phyloP scores from a whole-genome alignment of 2,888 invertebrate species.

The Melanostoma scalare region DNA sequence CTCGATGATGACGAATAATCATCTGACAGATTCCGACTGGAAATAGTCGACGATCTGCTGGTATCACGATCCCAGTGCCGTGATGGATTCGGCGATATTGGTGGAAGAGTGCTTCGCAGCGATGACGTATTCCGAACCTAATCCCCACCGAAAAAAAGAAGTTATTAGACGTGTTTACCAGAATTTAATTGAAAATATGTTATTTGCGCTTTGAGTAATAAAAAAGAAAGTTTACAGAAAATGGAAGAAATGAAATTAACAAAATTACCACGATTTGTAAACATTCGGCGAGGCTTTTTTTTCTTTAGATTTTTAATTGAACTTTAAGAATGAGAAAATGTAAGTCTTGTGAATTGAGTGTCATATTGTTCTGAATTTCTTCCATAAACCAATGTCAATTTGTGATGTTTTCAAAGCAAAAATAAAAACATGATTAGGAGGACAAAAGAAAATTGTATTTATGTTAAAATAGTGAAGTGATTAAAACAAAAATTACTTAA shows the following conservation, averaged over 20 bases:
- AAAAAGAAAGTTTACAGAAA: slow-evolving; percentile 24
- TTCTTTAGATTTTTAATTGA: background rate
- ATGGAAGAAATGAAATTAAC: slow-evolving; percentile 29
- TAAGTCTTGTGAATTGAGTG: slow-evolving; percentile 13
- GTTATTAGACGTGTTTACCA: background rate
- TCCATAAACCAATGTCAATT: slow-evolving; percentile 12
- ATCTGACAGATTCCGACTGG: slow-evolving; percentile 74
- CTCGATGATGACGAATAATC: slow-evolving; percentile 75
- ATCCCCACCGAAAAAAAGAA: slow-evolving; percentile 22
- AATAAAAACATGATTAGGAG: background rate
- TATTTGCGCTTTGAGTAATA: slow-evolving; percentile 53
- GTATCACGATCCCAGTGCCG: slow-evolving; percentile 81
- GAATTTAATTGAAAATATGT: slow-evolving; percentile 12
- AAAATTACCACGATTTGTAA: slow-evolving; percentile 9
- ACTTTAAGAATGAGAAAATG: background rate
- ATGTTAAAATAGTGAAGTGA: background rate
- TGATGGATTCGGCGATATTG: slow-evolving; percentile 80
- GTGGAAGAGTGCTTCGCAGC: slow-evolving; percentile 79
- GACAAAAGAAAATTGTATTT: background rate
- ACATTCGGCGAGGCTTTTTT: background rate
- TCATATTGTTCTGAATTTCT: slow-evolving; percentile 31
- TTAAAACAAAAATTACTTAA: background rate
- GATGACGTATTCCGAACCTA: slow-evolving; percentile 78
- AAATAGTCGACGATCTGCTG: slow-evolving; percentile 75
- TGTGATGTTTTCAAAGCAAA: slow-evolving; percentile 2